Percentiles rank a stretch among this genome's conserved stretches.
phyloP scores from a whole-genome alignment of 1,140 invertebrate species.

The Maniola jurtina region DNA sequence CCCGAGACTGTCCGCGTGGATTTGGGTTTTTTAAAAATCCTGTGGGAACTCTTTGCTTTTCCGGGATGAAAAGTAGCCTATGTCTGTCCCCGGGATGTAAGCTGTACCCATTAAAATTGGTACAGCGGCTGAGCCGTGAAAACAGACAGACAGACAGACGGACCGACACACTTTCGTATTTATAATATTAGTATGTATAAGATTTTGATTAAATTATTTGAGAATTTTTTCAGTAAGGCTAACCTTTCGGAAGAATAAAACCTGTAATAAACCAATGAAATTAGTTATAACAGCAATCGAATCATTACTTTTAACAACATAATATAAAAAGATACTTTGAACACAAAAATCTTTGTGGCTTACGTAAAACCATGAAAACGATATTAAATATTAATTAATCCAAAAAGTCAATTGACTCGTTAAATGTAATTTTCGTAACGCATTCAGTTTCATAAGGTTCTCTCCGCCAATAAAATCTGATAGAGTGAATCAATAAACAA shows the following conservation, averaged over 20 bases:
- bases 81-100: too few relatives aligned
- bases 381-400: neutral
- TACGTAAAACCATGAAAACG: neutral
- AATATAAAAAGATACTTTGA: neutral
- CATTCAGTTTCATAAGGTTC: slow-evolving; percentile 9
- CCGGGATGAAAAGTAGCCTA: too few relatives aligned
- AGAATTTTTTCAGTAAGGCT: too few relatives aligned
- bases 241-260: neutral
- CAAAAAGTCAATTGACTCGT: slow-evolving; percentile 9
- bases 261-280: neutral
- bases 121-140: too few relatives aligned
- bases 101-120: too few relatives aligned
- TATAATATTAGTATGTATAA: too few relatives aligned
- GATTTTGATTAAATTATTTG: too few relatives aligned
- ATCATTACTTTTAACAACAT: neutral
- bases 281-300: neutral
- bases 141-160: too few relatives aligned
- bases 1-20: too few relatives aligned
- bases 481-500: slow-evolving; percentile 15
- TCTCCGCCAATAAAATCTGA: slow-evolving; percentile 9
- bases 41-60: too few relatives aligned
- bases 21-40: too few relatives aligned
- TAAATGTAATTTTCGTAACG: slow-evolving; percentile 6
- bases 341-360: neutral
- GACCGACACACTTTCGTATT: too few relatives aligned